Percentiles rank a stretch among this genome's conserved stretches.
Evolutionary conservation across 2,888 invertebrate genomes (phyloP).

Genomic region (Palloptera scutellata): DNA sequence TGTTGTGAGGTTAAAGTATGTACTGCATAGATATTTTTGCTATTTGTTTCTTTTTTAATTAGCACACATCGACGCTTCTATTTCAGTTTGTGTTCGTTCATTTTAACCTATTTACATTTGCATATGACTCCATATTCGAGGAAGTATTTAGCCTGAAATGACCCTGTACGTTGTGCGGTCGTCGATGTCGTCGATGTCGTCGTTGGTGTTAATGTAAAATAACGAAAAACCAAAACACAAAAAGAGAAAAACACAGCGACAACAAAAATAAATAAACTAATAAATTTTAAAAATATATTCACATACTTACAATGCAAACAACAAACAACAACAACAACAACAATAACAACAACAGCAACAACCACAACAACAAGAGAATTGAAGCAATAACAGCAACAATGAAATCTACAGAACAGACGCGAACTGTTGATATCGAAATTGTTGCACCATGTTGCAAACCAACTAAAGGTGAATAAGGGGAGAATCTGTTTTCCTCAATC

Average conservation of each 20-base stretch:
- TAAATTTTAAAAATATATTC: background rate
- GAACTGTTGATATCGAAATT: background rate
- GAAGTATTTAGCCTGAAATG: background rate
- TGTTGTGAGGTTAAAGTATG: no score
- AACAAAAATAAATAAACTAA: slow-evolving; percentile 8
- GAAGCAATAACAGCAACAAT: slow-evolving; percentile 14
- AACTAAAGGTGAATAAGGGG: slow-evolving; percentile 46
- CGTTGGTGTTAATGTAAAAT: slow-evolving; percentile 24
- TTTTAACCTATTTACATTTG: slow-evolving; percentile 4
- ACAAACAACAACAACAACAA: slow-evolving; percentile 17
- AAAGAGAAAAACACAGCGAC: slow-evolving; percentile 15
- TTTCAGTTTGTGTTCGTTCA: slow-evolving; percentile 45
- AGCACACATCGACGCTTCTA: slow-evolving; percentile 51
- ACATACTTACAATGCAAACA: background rate
- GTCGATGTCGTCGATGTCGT: slow-evolving; percentile 11
- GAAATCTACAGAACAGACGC: background rate
- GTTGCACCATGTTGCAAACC: background rate
- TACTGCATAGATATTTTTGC: no score
- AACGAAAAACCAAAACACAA: no score
- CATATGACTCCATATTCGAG: background rate
- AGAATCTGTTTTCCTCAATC: slow-evolving; percentile 12
- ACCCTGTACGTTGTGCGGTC: background rate
- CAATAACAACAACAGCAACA: background rate
- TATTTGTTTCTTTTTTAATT: background rate
- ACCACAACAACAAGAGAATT: background rate